A percentile compares a stretch with the other conserved stretches of the same genome.
Conservation (phyloP, 2,888 invertebrate genomes). For the Carterocephalus palaemon region DNA sequence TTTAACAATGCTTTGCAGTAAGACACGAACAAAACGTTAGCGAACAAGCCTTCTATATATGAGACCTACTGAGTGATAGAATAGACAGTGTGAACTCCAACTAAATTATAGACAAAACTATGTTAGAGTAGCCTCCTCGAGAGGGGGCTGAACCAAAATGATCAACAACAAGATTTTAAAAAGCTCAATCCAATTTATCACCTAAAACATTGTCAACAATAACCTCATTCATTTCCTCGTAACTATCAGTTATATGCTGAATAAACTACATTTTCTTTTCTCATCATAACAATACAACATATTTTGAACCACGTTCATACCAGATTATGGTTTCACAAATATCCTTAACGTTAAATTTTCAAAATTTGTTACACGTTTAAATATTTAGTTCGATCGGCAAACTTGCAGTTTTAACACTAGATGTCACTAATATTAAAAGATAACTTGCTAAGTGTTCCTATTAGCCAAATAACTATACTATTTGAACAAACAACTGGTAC, state of each 20-base stretch:
- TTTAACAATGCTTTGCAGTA: constrained; percentile 65
- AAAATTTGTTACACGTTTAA: constrained; percentile 43
- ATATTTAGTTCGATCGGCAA: constrained; percentile 54
- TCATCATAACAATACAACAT: constrained; percentile 76
- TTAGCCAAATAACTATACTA: constrained; percentile 51
- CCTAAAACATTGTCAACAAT: constrained; percentile 79
- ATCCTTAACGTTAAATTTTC: constrained; percentile 36
- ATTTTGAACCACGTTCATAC: constrained; percentile 65
- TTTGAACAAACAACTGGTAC: constrained; percentile 35
- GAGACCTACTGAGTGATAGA: constrained; percentile 35
- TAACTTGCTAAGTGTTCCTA: constrained; percentile 56
- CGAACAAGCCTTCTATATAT: constrained; percentile 52
- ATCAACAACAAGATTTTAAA: constrained; percentile 67
- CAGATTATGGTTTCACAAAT: constrained; percentile 45
- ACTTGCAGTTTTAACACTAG: constrained; percentile 70
- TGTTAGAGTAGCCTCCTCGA: constrained; percentile 37
- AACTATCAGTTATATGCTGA: constrained; percentile 72
- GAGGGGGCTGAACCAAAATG: constrained; percentile 46
- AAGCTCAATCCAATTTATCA: constrained; percentile 75
- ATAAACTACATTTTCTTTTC: constrained; percentile 73
- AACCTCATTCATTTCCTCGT: constrained; percentile 67
- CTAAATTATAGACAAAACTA: constrained; percentile 31
- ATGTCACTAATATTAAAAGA: constrained; percentile 79
- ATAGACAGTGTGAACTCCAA: constrained; percentile 32
- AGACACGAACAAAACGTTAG: constrained; percentile 45